Conservation (phyloP, 2,113 vertebrate species). For the Spilogale gracilis region DNA sequence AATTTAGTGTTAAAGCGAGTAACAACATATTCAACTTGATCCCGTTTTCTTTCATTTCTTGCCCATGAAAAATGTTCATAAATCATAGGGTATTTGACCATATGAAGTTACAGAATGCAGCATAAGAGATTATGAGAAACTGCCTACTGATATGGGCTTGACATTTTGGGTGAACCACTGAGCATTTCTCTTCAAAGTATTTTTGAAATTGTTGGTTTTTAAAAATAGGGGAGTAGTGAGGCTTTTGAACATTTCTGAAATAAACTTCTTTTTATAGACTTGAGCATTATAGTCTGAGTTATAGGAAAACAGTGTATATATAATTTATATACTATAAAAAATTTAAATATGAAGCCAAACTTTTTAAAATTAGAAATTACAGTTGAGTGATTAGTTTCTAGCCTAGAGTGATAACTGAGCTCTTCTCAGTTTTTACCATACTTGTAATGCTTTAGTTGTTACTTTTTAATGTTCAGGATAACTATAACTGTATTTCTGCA, state of each 20-base stretch:
- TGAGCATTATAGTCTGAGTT: constrained; percentile 43
- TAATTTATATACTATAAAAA: constrained; percentile 59
- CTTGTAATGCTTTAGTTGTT: constrained; percentile 30
- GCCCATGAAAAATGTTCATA: not conserved
- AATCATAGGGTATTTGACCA: constrained; percentile 19
- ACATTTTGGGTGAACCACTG: constrained; percentile 53
- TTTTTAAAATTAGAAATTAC: constrained; percentile 53
- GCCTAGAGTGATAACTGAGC: not conserved
- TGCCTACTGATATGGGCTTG: not conserved
- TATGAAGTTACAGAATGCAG: not conserved
- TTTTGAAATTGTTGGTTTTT: constrained; percentile 67
- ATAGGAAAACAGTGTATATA: constrained; percentile 28
- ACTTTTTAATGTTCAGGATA: constrained; percentile 26
- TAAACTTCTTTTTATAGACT: constrained; percentile 52
- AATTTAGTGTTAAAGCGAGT: constrained; percentile 50
- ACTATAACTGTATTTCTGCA: not conserved
- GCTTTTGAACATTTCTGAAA: constrained; percentile 49
- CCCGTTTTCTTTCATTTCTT: constrained; percentile 4
- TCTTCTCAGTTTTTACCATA: not conserved
- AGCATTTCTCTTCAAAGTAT: constrained; percentile 28
- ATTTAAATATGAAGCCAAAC: constrained; percentile 54
- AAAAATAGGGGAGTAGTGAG: not conserved
- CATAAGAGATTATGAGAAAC: constrained; percentile 39
- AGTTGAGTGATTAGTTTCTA: not conserved
- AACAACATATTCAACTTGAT: constrained; percentile 25